Percentiles rank a stretch among this genome's conserved stretches.
Conservation (phyloP, 2,888 invertebrate species). For the Drosophila borborema region DNA sequence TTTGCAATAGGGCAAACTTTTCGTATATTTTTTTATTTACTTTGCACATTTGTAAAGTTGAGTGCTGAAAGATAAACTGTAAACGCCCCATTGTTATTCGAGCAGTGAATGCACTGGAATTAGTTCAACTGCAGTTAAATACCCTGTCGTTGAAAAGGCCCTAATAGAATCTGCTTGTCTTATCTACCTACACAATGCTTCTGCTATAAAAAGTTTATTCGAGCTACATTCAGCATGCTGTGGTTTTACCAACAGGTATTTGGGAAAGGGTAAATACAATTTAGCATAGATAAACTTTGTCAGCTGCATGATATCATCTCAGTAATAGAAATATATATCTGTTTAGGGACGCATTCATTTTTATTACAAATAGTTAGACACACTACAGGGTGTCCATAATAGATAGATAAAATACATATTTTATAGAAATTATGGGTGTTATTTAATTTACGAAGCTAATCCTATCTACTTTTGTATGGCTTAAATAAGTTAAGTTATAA, state of each 20-base stretch:
- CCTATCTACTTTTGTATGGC: not conserved
- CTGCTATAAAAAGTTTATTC: not conserved
- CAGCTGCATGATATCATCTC: not conserved
- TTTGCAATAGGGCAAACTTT: conserved; percentile 28
- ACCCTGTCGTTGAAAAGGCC: conserved; percentile 5
- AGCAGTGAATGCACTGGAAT: conserved; percentile 43
- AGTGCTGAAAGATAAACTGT: conserved; percentile 54
- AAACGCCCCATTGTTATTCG: conserved; percentile 42
- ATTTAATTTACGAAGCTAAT: not conserved
- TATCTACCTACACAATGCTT: not conserved
- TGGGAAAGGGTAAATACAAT: not conserved
- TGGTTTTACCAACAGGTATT: not conserved
- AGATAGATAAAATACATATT: not conserved
- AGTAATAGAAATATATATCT: not conserved
- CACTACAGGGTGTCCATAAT: no score
- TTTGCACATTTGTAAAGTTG: conserved; percentile 45
- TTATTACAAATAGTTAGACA: not conserved
- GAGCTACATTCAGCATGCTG: not conserved
- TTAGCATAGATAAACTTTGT: not conserved
- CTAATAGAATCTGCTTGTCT: not conserved
- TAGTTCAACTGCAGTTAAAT: conserved; percentile 49
- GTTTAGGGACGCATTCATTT: not conserved
- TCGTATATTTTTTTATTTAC: conserved; percentile 40
- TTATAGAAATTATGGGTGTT: not conserved
- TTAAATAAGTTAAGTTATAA: not conserved